Base-by-base conservation (phyloP, 2,888 invertebrate genomes). In the Anorthoa munda region DNA sequence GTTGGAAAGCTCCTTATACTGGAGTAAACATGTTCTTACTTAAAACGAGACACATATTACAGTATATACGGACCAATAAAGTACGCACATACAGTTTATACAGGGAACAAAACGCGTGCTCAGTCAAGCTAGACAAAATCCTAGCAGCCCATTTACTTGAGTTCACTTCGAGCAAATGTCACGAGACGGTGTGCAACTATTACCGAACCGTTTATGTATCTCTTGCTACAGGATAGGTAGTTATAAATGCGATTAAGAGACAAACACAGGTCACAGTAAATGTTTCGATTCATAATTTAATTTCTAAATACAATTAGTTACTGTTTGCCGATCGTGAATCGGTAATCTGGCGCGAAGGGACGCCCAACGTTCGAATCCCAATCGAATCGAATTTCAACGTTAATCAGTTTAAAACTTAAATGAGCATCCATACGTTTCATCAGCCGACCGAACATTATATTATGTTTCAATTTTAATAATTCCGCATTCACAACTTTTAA, bases 361-460 rank as follows among this genome's bases (percentile, higher is more conserved):
- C 59, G 71, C 73, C 75, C 77, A 70, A 60, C 66, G 73, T 71
- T 50, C 83, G 73, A 79, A 72, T 79, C 79, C 71, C 77, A 88
- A 90, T 88, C 85, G 74, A 89, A 89, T 89, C 55, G 46, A 81
- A 81, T 77, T 88, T 79, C 81, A 75, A 80, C 80, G 79, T 58
- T 89, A 87, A 90, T 88, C 86, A 84, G 86, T 88, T 90, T 90
- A 89, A 86, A 86, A 78, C 87, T 83, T 75, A 86, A 91, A 92
- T 89, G 88, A 87, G 82, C 79, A 79, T 69, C 72, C 68, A 79
- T 84, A 85, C 84, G 79, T 85, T 83, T 78, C 82, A 84, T 76
- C 75, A 78, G 75, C 67, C 59, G 48, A 71, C 53, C 60, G 69
- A 60, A 39, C 66, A 81, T 85, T 85, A 86, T 85, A 85, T 86